Evolutionary conservation across 2,113 vertebrate species (phyloP), one percentile per base, ranked within the genome.

Genomic region (Cyprinus carpio): DNA sequence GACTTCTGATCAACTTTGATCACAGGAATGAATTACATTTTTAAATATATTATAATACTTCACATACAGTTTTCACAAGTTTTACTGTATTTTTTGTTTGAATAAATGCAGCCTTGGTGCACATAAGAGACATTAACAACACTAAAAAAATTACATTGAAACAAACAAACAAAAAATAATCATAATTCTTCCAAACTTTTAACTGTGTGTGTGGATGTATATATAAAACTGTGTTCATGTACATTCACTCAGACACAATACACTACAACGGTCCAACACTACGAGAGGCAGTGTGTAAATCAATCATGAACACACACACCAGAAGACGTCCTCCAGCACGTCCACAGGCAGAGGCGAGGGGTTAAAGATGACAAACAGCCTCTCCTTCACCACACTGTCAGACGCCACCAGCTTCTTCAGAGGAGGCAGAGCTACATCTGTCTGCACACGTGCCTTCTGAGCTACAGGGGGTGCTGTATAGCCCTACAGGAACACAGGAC

Each of bases 291-390:
- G 27, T 23, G 56, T 29, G 34, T 60, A 8, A n/a, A 67, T 56
- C 13, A 16, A 20, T 23, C 34, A 37, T 18, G 31, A 9, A 43
- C 1, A 69, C 54, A 56, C 91, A 92, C 95, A 99, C 98, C 97
- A 96, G 93, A 98, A 99, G 27, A 99, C 95, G 84, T 99, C 97
- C 89, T 99, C 97, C 92, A 99, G 88, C 37, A 98, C 91, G n/a
- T 97, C 96, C 46, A 94, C 81, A 6, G 97, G 95, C 88, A 99
- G 93, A 34, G 97, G 96, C 74, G 96, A 94, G 51, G 98, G 98
- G 92, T 95, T 96, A 89, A 99, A 99, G 75, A 98, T 97, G 10
- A 99, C 94, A 89, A 99, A 99, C 84, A 99, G 94, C 78, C 98
- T 96, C 94, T 99, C 98, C 90, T 96, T 98, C 46, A 95, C 89